Evolutionary conservation across 2,888 invertebrate species (phyloP).

Genomic region (Cataglyphis rosenhaueri): DNA sequence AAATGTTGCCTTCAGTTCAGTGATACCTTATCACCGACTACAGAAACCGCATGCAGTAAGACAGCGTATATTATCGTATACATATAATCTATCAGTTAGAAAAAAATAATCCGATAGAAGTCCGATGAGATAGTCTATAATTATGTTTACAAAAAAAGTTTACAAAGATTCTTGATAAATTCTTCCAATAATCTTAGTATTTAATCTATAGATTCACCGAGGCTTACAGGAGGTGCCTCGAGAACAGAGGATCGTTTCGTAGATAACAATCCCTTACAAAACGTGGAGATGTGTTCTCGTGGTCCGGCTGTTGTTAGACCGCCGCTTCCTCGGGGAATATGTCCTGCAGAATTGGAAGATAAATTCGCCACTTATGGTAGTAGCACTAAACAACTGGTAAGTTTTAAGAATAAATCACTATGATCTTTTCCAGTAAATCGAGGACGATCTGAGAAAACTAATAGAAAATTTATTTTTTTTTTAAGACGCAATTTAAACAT

Average conservation of each 20-base stretch:
- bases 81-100: background rate
- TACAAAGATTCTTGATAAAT: background rate
- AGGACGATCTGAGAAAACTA: background rate
- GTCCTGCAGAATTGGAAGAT: constrained; percentile 85
- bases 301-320: constrained; percentile 68
- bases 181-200: background rate
- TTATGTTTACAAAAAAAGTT: background rate
- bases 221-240: constrained; percentile 79
- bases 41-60: constrained; percentile 68
- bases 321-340: constrained; percentile 77
- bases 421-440: background rate
- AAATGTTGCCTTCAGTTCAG: constrained; percentile 65
- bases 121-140: background rate
- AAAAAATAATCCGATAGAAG: background rate
- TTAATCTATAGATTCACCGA: constrained; percentile 65
- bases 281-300: constrained; percentile 74
- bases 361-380: constrained; percentile 85
- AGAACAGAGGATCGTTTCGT: constrained; percentile 60
- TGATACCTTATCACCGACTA: constrained; percentile 60
- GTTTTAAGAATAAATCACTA: constrained; percentile 16
- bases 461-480: background rate
- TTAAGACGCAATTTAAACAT: background rate
- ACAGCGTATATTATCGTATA: background rate
- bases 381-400: constrained; percentile 85
- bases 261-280: constrained; percentile 61